Conservation (phyloP, 2,113 vertebrate species). For the Plotosus lineatus region DNA sequence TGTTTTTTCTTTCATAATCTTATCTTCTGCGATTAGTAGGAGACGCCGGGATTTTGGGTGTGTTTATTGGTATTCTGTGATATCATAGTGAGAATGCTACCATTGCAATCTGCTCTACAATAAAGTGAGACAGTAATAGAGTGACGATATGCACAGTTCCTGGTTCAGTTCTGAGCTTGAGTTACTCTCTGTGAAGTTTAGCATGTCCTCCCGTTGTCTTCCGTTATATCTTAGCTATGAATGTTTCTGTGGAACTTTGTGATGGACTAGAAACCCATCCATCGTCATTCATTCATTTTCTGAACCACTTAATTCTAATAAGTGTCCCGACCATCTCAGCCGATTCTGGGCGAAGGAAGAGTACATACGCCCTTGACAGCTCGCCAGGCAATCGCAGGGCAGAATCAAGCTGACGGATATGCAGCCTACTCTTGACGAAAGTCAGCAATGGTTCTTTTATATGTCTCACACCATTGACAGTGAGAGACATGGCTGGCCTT, state of each 20-base stretch:
- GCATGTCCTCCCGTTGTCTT: background rate
- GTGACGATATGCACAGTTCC: background rate
- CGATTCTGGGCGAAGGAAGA: no score
- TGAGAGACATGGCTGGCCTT: no score
- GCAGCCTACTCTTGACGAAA: no score
- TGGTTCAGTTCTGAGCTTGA: background rate
- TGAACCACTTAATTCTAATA: no score
- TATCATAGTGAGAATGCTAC: constrained; percentile 61
- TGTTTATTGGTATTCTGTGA: constrained; percentile 57
- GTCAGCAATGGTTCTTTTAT: no score
- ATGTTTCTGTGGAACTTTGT: background rate
- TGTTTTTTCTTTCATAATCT: constrained; percentile 54
- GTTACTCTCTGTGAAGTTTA: background rate
- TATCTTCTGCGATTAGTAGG: constrained; percentile 57
- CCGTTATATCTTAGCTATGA: no score
- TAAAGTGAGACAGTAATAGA: background rate
- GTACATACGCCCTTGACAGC: no score
- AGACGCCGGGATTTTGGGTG: constrained; percentile 51
- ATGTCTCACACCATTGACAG: no score
- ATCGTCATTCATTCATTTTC: no score
- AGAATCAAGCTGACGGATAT: no score
- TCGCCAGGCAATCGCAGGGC: no score
- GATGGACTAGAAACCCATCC: background rate
- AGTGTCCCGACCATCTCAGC: no score
- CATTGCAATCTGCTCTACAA: constrained; percentile 65